A percentile compares a stretch with the other conserved stretches of the same genome.
Conservation (phyloP, 2,797 vertebrate species). For the Ispidina lecontei region DNA sequence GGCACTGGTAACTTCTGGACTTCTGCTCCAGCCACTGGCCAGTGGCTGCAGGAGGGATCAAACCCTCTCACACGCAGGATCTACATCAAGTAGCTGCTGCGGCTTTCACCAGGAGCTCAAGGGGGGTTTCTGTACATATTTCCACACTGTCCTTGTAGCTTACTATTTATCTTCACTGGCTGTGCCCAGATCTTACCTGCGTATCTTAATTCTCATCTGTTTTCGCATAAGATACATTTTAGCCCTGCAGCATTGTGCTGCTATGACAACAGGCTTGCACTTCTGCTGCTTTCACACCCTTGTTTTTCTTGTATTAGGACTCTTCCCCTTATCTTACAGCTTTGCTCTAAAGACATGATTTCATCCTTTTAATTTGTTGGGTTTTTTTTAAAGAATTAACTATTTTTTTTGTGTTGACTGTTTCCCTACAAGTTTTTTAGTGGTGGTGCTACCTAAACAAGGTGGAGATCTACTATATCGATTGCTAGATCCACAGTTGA, state of each 20-base stretch:
- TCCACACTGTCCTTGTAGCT: not conserved
- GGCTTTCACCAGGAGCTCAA: not conserved
- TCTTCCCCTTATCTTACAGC: conserved; percentile 56
- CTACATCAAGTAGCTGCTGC: not conserved
- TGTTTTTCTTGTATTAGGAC: conserved; percentile 65
- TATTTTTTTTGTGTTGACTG: not conserved
- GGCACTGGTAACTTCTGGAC: not conserved
- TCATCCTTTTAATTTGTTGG: not conserved
- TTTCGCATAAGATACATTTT: conserved; percentile 71
- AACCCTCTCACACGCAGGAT: not conserved
- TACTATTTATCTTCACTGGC: not conserved
- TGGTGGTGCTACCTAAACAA: not conserved
- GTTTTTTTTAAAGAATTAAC: not conserved
- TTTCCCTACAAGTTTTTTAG: not conserved
- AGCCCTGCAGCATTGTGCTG: conserved; percentile 72
- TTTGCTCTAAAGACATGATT: conserved; percentile 39
- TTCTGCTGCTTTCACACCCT: conserved; percentile 69
- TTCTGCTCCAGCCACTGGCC: not conserved
- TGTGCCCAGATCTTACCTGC: conserved; percentile 55
- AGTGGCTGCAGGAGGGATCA: accelerated
- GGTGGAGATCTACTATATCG: not conserved
- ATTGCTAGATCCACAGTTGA: not conserved
- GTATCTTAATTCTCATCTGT: conserved; percentile 70
- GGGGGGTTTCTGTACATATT: not conserved
- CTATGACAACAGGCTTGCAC: conserved; percentile 73